Conservation (phyloP, 37 sponge, comb jelly and placozoan species). For the Eunapius fragilis region DNA sequence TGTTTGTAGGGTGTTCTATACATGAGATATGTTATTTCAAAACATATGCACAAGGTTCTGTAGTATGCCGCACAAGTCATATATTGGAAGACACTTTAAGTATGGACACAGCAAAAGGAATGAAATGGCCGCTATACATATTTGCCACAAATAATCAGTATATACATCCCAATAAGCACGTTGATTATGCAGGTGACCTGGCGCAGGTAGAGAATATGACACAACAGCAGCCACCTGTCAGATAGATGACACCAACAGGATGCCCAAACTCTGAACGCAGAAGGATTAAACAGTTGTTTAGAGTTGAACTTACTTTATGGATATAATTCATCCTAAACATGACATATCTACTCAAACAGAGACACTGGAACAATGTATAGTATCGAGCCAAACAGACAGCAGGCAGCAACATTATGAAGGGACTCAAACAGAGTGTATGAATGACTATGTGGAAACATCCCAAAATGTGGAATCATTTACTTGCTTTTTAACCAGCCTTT, state of each 20-base stretch:
- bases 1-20: background rate
- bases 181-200: background rate
- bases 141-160: background rate
- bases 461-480: no score
- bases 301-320: no score
- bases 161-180: background rate
- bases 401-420: no score
- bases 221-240: background rate
- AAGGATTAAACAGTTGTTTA: background rate
- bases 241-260: background rate
- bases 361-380: no score
- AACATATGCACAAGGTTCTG: background rate
- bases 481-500: background rate
- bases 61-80: background rate
- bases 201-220: background rate
- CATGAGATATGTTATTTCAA: background rate
- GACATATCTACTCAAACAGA: no score
- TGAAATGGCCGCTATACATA: background rate
- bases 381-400: no score
- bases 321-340: no score
- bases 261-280: background rate
- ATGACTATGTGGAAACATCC: no score
- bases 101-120: background rate
- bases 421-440: no score
- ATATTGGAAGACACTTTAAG: background rate